phyloP scores from a whole-genome alignment of 2,797 vertebrate genomes.

The Melanotaenia nigrans region DNA sequence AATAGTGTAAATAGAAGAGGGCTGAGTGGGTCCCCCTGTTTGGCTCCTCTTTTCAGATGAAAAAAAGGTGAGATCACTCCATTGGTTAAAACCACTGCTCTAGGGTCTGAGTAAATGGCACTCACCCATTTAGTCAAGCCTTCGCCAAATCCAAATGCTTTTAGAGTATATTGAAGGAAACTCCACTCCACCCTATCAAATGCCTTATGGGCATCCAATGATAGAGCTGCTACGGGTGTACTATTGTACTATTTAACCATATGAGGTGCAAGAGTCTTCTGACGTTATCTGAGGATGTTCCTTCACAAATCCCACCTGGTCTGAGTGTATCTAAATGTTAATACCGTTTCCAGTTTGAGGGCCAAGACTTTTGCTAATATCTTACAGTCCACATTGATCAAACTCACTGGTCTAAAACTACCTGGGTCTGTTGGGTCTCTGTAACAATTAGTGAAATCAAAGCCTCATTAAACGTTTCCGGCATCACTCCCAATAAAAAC shows the following conservation, averaged over 20 bases:
- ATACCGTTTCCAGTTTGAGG: neutral
- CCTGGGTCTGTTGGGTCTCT: neutral
- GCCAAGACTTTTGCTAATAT: neutral
- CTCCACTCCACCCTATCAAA: neutral
- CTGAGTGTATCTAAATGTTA: neutral
- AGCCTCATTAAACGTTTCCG: no score
- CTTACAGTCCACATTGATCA: neutral
- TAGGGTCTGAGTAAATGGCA: no score
- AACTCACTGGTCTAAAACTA: neutral
- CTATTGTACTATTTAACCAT: neutral
- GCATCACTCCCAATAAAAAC: no score
- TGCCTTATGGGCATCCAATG: neutral
- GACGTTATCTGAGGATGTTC: neutral
- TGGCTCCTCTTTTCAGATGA: no score
- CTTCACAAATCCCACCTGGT: neutral
- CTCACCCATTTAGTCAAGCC: no score
- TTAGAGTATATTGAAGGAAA: neutral
- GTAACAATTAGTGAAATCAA: no score
- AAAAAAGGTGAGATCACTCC: no score
- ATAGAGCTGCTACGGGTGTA: neutral
- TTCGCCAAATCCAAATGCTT: no score
- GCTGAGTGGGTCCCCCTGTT: no score
- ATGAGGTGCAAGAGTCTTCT: neutral
- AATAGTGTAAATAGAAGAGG: no score
- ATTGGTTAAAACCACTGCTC: no score